Base-by-base conservation (phyloP, 2,888 invertebrate genomes). In the Microctonus hyperodae region DNA sequence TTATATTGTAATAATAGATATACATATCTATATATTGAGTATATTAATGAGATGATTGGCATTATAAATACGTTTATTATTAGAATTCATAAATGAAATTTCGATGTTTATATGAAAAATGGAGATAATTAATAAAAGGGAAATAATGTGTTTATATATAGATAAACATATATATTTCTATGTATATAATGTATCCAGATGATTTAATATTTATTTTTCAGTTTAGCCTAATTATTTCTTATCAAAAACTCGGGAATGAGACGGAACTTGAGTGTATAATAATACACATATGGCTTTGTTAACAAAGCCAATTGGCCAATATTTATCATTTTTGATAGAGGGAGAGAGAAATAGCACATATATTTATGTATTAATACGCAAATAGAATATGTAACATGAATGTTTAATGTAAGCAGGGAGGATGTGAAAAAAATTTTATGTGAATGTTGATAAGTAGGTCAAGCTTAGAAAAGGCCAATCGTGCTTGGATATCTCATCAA, bases 391-490 rank as follows among this genome's bases (percentile, higher is more conserved):
- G 48, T 60, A 56, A 16, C 40, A 28, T 48, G 53, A 53, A 65
- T 35, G 37, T 61, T 50, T 57, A 48, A 61, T 51, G 10, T 57
- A 60, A 62, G 37, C 28, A 64, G 66, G 51, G 62, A 57, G 61
- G 56, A 28, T 62, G 64, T 60, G 33, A 20, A 67, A 57, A 64
- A 55, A 56, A 65, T 68, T 56, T 56, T 40, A 22, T 58, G 37
- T 53, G 66, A 69, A 68, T 69, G 72, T 70, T 75, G 69, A 72
- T 77, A 80, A 79, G 72, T 79, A 73, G 79, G 78, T 79, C 79
- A 77, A 70, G 77, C 74, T 74, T 80, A 76, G 72, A 58, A 35
- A 73, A 75, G 72, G 71, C 74, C 74, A 73, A 77, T 74, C 66
- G 67, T 70, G n/a, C 55, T 31, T 9, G 40, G 11, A 40, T 60